These are phyloP conservation scores for Habrosyne pyritoides DNA, from an alignment of 2,888 invertebrate genomes.

Conservation along the genomic window DNA sequence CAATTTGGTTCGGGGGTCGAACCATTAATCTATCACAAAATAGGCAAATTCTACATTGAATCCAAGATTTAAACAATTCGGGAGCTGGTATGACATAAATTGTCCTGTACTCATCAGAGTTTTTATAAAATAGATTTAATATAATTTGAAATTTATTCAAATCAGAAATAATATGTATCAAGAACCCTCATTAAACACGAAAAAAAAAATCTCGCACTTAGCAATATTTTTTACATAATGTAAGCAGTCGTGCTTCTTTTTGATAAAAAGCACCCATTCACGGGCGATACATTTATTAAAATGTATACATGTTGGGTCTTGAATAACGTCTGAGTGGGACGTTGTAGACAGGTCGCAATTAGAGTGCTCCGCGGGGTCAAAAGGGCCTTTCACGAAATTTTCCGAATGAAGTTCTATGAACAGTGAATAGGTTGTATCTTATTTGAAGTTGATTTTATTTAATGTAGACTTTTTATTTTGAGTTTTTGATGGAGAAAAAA, in stretches of 20 bases:
- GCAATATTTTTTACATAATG: conserved; percentile 52
- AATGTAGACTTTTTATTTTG: conserved; percentile 8
- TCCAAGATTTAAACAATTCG: no score
- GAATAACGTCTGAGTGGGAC: conserved; percentile 77
- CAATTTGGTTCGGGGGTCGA: no score
- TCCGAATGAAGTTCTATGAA: conserved; percentile 26
- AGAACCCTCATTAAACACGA: neutral
- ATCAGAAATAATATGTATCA: no score
- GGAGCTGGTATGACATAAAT: no score
- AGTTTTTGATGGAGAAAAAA: no score
- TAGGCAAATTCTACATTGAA: no score
- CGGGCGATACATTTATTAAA: conserved; percentile 81
- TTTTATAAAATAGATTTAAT: no score
- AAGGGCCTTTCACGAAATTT: conserved; percentile 44
- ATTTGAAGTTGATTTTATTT: conserved; percentile 19
- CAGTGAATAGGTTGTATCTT: conserved; percentile 23
- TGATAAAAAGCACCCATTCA: conserved; percentile 78
- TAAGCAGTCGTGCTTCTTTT: conserved; percentile 60
- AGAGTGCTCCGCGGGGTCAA: conserved; percentile 41
- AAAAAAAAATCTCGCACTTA: conserved; percentile 2
- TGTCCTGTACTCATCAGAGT: no score
- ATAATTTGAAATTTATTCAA: no score
- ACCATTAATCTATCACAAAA: no score
- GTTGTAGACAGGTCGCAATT: conserved; percentile 57
- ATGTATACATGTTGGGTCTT: conserved; percentile 68